Conservation (phyloP, 2,888 invertebrate species). For the Drosophila heteroneura region DNA sequence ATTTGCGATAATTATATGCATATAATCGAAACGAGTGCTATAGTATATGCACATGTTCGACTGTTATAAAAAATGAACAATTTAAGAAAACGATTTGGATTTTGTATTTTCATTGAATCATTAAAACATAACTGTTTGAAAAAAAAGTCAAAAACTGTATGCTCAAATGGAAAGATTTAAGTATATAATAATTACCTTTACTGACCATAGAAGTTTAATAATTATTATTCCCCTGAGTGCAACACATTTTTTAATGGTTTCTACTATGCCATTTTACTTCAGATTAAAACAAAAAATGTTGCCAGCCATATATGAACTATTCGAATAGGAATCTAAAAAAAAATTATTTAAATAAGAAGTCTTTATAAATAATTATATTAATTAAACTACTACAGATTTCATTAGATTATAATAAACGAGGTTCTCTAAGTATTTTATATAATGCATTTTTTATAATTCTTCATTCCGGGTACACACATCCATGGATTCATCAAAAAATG, state of each 20-base stretch:
- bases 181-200: constrained; percentile 29
- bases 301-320: constrained; percentile 21
- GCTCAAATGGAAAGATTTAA: constrained; percentile 37
- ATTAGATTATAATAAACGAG: constrained; percentile 68
- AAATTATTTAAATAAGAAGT: constrained; percentile 48
- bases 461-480: constrained; percentile 19
- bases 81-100: constrained; percentile 24
- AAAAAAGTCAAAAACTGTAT: constrained; percentile 11
- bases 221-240: constrained; percentile 48
- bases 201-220: constrained; percentile 19
- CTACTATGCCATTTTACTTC: not conserved
- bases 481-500: constrained; percentile 7
- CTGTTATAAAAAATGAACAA: constrained; percentile 7
- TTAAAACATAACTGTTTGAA: constrained; percentile 23
- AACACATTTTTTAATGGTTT: constrained; percentile 20
- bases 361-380: constrained; percentile 74
- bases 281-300: constrained; percentile 4
- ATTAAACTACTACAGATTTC: constrained; percentile 72
- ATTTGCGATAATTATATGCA: constrained; percentile 34
- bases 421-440: constrained; percentile 34
- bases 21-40: constrained; percentile 15
- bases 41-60: not conserved
- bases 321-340: constrained; percentile 35
- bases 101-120: constrained; percentile 20
- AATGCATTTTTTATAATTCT: constrained; percentile 26